phyloP scores from a whole-genome alignment of 2,888 invertebrate species.

The Willowsia nigromaculata region DNA sequence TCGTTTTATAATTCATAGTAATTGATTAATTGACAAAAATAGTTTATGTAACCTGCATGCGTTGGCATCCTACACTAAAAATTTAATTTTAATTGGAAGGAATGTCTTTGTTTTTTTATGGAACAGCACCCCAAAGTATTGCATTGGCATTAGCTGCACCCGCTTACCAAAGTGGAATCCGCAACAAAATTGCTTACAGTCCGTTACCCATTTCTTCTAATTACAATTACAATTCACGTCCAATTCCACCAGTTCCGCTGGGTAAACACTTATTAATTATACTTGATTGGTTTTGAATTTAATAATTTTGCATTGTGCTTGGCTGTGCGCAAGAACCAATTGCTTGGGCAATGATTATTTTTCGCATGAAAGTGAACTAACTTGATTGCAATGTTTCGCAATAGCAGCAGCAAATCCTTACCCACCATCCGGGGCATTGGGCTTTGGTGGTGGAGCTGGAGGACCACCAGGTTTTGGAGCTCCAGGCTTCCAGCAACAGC shows the following conservation, averaged over 20 bases:
- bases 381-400: no score
- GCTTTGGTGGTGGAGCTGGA: neutral
- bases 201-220: constrained; percentile 47
- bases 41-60: neutral
- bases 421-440: no score
- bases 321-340: no score
- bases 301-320: neutral
- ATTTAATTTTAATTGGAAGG: no score
- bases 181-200: constrained; percentile 43
- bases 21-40: no score
- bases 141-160: constrained; percentile 45
- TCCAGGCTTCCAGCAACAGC: constrained; percentile 5
- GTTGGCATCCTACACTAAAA: neutral
- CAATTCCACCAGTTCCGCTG: constrained; percentile 8
- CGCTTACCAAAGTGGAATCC: constrained; percentile 45
- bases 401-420: no score
- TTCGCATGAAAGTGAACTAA: no score
- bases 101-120: no score
- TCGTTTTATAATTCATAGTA: no score
- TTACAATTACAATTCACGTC: constrained; percentile 35
- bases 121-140: constrained; percentile 71
- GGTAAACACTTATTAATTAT: constrained; percentile 14
- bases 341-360: no score
- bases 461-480: neutral
- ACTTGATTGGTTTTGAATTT: neutral